Conservation (phyloP, 2,113 vertebrate species). For the Archilochus colubris region DNA sequence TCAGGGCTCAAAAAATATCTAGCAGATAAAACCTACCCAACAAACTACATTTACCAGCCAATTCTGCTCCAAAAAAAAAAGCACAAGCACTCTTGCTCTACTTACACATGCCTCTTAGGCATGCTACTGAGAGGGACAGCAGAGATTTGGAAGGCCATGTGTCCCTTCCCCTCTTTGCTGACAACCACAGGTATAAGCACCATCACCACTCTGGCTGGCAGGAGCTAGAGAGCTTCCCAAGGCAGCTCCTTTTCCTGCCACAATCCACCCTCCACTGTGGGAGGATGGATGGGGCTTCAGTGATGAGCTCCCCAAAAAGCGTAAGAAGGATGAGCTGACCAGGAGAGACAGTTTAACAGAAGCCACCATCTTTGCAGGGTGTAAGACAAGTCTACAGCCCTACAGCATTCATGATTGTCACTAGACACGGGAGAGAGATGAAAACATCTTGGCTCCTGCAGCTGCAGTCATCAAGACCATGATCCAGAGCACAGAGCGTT, state of each 20-base stretch:
- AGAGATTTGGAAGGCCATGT: neutral
- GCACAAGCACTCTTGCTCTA: neutral
- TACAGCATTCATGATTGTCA: neutral
- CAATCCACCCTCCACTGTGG: accelerated
- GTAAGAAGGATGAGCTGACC: neutral
- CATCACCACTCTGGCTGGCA: neutral
- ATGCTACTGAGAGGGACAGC: neutral
- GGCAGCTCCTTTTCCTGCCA: neutral
- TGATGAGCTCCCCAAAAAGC: neutral
- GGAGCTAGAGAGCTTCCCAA: neutral
- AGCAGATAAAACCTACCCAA: neutral
- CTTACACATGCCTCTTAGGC: neutral
- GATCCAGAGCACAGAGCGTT: neutral
- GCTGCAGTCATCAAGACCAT: neutral
- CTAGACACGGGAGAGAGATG: neutral
- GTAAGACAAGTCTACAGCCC: neutral
- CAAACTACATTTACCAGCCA: neutral
- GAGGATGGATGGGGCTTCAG: neutral
- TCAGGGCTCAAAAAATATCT: neutral
- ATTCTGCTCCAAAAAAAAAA: neutral
- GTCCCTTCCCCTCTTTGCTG: neutral
- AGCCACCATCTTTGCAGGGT: neutral
- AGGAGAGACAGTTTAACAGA: neutral
- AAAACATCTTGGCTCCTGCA: neutral
- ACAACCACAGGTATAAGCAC: neutral